Evolutionary conservation across 1,140 invertebrate species (phyloP).

Genomic region (Neotoxoptera formosana): DNA sequence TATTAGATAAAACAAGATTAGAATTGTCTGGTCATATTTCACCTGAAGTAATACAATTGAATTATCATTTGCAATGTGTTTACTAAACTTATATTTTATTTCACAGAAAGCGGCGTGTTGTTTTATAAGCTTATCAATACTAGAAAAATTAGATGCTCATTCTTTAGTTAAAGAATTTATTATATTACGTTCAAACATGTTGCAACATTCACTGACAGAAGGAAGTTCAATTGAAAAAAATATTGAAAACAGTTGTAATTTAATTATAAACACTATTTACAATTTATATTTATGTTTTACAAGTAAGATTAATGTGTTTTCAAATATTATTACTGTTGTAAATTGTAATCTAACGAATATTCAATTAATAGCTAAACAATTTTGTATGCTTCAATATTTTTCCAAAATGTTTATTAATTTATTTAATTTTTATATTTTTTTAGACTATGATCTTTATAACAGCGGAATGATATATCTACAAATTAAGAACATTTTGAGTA

Average conservation of each 20-base stretch:
- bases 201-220: constrained; percentile 33
- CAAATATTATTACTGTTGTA: not conserved
- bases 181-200: constrained; percentile 56
- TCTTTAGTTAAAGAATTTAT: constrained; percentile 56
- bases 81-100: not conserved
- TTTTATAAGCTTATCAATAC: constrained; percentile 52
- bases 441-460: constrained; percentile 31
- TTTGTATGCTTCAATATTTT: not conserved
- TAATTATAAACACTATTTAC: constrained; percentile 54
- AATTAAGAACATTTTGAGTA: not conserved
- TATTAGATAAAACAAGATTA: constrained; percentile 35
- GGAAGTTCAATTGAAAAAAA: constrained; percentile 30
- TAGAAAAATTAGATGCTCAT: constrained; percentile 36
- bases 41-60: constrained; percentile 6
- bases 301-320: not conserved
- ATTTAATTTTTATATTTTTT: not conserved
- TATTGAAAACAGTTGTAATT: constrained; percentile 48
- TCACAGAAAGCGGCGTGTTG: constrained; percentile 22
- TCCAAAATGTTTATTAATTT: not conserved
- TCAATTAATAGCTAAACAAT: not conserved
- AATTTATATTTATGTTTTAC: constrained; percentile 56
- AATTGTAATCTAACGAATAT: not conserved
- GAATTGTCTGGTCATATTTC: constrained; percentile 21
- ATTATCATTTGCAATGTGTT: not conserved
- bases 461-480: constrained; percentile 31